Base-by-base conservation (phyloP, 2,797 vertebrate genomes). In the Mormyrus proboscirostris region DNA sequence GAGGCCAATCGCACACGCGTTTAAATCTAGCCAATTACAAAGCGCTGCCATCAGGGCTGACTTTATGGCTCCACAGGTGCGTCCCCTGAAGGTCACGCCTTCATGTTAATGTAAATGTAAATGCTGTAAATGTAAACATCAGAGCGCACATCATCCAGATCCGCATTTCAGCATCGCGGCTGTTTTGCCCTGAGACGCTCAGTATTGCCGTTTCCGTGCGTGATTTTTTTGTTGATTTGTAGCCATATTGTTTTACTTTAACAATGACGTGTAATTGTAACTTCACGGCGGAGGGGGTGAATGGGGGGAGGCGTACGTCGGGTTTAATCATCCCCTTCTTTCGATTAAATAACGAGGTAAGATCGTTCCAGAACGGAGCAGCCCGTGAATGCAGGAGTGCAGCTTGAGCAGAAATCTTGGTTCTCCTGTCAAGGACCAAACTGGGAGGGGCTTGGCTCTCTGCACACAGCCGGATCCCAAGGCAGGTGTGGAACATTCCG, bases 261-360 rank as follows among this genome's bases (percentile, higher is more conserved):
- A 25, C 44, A 85, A 91, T 92, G 90, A 92, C 91, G 91, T 91
- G 91, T 91, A 92, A 93, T 93, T 84, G 91, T 93, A 92, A 93
- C 92, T 89, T 90, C 83, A 53, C 87, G 69, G 49, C 4, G 44
- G 47, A 73, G 44, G 25, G 88, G 29, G 38, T 85, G 90, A 89
- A 84, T 90, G 41, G 76, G 47, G n/a, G 88, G 89, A 88, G 86
- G 90, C 91, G 84, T 50, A 89, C 90, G 92, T 92, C 89, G 92
- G 92, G 93, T 93, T 92, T 90, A 90, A 91, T 88, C 91, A 91
- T 93, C 93, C 38, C 57, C 82, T 51, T 93, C 92, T 90, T 73
- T 91, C 89, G 92, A 92, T 93, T 92, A 93, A 92, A 90, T 90
- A 91, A 89, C 79, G 89, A 89, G 87, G 91, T 25, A 22, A 88